A percentile compares a stretch with the other conserved stretches of the same genome.
Conservation (phyloP, 2,113 vertebrate genomes). For the Paradisaea rubra region DNA sequence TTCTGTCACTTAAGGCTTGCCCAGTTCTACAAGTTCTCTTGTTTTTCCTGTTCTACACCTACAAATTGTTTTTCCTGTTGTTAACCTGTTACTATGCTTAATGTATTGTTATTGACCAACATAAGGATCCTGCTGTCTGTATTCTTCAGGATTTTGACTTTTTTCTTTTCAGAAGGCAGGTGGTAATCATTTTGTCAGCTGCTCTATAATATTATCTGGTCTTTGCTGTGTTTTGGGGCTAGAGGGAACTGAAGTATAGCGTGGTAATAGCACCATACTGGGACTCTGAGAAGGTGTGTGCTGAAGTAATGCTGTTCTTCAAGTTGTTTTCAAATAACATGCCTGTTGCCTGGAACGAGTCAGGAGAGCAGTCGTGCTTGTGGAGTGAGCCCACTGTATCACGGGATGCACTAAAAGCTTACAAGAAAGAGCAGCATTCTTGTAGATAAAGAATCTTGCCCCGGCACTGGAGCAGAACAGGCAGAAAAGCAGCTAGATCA, state of each 20-base stretch:
- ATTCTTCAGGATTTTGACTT: not conserved
- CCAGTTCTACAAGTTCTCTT: not conserved
- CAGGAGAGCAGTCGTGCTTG: not conserved
- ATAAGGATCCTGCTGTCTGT: not conserved
- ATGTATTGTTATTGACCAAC: not conserved
- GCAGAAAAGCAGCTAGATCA: conserved; percentile 42
- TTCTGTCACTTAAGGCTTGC: not conserved
- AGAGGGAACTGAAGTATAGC: not conserved
- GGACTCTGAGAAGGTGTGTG: not conserved
- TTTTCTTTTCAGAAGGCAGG: not conserved
- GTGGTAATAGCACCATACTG: not conserved
- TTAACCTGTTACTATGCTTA: not conserved
- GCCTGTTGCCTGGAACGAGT: not conserved
- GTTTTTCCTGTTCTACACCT: not conserved
- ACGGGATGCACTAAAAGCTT: not conserved
- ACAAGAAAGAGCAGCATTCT: conserved; percentile 41
- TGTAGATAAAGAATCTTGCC: conserved; percentile 20
- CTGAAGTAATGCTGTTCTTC: not conserved
- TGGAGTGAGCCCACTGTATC: not conserved
- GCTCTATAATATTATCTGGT: not conserved
- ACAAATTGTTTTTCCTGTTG: not conserved
- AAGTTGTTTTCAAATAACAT: not conserved
- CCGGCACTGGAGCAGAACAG: conserved; percentile 39
- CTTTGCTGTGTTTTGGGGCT: not conserved
- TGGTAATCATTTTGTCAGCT: not conserved